Percentiles rank a stretch among this genome's conserved stretches.
Conservation (phyloP, 2,888 invertebrate genomes). For the Aphidius colemani region DNA sequence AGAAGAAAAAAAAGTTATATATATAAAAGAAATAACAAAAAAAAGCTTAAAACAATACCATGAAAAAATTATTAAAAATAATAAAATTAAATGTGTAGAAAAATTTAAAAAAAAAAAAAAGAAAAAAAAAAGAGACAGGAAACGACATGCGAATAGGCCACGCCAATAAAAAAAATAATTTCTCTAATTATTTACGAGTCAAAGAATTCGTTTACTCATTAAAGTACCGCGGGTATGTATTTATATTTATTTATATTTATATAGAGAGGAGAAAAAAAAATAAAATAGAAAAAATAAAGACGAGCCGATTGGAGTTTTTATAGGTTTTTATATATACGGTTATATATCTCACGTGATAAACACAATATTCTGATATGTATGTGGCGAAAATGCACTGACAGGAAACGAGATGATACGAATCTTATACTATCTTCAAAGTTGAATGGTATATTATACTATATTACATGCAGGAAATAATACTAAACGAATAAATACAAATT, state of each 20-base stretch:
- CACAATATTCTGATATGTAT: not conserved
- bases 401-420: slow-evolving; percentile 17
- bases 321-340: not conserved
- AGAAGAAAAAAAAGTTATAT: slow-evolving; percentile 5
- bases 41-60: not conserved
- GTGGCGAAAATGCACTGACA: slow-evolving; percentile 11
- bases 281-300: slow-evolving; percentile 13
- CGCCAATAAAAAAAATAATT: slow-evolving; percentile 15
- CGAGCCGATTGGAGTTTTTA: not conserved
- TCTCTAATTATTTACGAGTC: slow-evolving; percentile 22
- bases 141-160: slow-evolving; percentile 18
- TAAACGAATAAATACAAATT: too few relatives aligned
- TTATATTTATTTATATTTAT: too few relatives aligned
- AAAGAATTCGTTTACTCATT: slow-evolving; percentile 21
- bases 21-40: slow-evolving; percentile 9
- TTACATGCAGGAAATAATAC: not conserved
- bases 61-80: not conserved
- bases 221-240: not conserved
- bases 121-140: slow-evolving; percentile 10
- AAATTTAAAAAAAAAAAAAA: not conserved
- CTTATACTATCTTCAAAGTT: slow-evolving; percentile 9
- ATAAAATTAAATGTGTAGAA: not conserved
- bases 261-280: too few relatives aligned
- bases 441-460: slow-evolving; percentile 8
- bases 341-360: not conserved